Conservation (phyloP, 2,797 vertebrate species). For the Phyllotis vaccarum region DNA sequence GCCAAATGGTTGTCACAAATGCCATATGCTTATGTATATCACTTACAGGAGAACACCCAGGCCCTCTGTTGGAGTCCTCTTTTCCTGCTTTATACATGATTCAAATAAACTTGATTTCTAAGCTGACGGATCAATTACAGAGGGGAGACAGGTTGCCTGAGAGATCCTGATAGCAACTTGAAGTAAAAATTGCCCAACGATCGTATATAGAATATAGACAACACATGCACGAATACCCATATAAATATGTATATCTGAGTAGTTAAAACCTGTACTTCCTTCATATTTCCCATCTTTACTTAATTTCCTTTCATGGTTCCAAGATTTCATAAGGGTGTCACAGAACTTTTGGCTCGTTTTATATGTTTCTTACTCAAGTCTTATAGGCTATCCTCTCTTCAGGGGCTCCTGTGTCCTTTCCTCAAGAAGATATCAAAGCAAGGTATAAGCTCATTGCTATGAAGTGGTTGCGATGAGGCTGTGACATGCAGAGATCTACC, state of each 20-base stretch:
- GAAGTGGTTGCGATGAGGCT: background rate
- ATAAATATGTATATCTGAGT: background rate
- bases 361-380: background rate
- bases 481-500: background rate
- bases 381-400: background rate
- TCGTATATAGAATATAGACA: background rate
- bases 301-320: background rate
- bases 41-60: conserved; percentile 19
- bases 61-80: background rate
- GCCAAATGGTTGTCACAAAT: conserved; percentile 45
- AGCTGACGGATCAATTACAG: background rate
- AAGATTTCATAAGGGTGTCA: background rate
- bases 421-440: background rate
- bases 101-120: conserved; percentile 29
- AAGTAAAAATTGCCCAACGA: background rate
- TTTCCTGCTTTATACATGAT: background rate
- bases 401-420: background rate
- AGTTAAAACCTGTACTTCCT: background rate
- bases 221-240: background rate
- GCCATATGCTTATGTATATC: background rate
- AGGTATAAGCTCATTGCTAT: background rate
- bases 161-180: background rate
- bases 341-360: background rate
- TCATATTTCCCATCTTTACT: background rate
- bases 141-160: background rate